Conservation (phyloP, 1,140 invertebrate species). For the Apolygus lucorum region DNA sequence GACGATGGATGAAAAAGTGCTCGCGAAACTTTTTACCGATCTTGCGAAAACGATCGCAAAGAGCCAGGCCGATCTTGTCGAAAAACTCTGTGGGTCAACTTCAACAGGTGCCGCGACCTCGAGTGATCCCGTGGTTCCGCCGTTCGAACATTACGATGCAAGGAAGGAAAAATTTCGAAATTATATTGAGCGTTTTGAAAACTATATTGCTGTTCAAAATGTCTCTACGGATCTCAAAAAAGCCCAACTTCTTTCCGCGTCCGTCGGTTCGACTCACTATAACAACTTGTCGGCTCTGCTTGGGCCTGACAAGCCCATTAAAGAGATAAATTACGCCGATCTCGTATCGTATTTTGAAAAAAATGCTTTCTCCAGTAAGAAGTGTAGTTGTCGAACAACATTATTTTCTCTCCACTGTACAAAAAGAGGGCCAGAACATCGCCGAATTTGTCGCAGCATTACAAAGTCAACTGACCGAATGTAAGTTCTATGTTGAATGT, state of each 20-base stretch:
- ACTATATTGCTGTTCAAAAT: too few relatives aligned
- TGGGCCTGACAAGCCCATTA: slow-evolving; percentile 2
- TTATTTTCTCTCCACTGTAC: background rate
- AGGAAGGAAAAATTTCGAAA: too few relatives aligned
- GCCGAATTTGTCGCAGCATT: slow-evolving; percentile 8
- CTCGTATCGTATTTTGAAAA: background rate
- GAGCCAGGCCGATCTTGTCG: too few relatives aligned
- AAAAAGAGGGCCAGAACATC: slow-evolving; percentile 8
- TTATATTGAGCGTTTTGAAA: too few relatives aligned
- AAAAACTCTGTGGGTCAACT: too few relatives aligned
- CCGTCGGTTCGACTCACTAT: background rate
- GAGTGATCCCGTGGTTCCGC: too few relatives aligned
- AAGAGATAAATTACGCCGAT: background rate
- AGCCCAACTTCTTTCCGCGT: background rate
- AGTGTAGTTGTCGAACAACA: slow-evolving; percentile 7
- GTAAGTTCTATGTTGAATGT: slow-evolving; percentile 6
- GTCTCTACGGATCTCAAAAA: slow-evolving; percentile 5
- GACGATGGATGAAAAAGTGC: too few relatives aligned
- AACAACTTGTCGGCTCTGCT: slow-evolving; percentile 4
- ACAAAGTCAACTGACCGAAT: background rate
- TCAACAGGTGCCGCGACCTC: too few relatives aligned
- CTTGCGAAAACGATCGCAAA: too few relatives aligned
- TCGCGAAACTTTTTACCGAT: too few relatives aligned
- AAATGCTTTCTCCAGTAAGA: slow-evolving; percentile 6
- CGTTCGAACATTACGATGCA: too few relatives aligned